Evolutionary conservation across 2,797 vertebrate species (phyloP).

Genomic region (Uromys caudimaculatus): DNA sequence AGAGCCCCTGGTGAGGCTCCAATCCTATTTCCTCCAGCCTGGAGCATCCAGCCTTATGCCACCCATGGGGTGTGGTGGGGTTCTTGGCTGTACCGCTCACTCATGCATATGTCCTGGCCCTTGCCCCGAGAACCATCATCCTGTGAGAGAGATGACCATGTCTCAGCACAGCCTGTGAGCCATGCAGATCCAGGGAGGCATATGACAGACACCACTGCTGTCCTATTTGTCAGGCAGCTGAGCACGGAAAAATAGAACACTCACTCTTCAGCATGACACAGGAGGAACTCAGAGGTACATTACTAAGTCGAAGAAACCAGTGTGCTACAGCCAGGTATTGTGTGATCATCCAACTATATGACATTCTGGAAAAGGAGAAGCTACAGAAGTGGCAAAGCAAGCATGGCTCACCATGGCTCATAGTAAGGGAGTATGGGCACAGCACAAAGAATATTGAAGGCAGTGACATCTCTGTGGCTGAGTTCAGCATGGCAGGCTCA

Average conservation of each 20-base stretch:
- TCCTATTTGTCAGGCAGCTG: neutral
- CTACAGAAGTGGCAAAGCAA: neutral
- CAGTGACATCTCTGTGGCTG: neutral
- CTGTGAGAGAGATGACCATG: neutral
- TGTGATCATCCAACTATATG: neutral
- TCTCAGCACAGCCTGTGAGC: neutral
- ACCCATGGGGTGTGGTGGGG: neutral
- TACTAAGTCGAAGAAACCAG: neutral
- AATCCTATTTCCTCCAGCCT: neutral
- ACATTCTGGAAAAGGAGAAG: neutral
- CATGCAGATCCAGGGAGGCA: fast-evolving
- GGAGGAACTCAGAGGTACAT: neutral
- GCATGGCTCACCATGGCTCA: neutral
- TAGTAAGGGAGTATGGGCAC: neutral
- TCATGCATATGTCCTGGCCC: neutral
- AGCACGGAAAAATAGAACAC: neutral
- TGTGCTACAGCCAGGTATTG: neutral
- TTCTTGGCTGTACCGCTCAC: neutral
- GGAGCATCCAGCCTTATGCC: neutral
- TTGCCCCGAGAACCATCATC: neutral
- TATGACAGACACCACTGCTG: neutral
- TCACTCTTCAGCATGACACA: neutral
- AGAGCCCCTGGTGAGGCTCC: neutral
- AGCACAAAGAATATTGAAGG: neutral
- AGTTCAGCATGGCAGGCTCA: fast-evolving